A percentile compares a stretch with the other conserved stretches of the same genome.
Conservation (phyloP, 2,888 invertebrate genomes). For the Argyresthia albistria region DNA sequence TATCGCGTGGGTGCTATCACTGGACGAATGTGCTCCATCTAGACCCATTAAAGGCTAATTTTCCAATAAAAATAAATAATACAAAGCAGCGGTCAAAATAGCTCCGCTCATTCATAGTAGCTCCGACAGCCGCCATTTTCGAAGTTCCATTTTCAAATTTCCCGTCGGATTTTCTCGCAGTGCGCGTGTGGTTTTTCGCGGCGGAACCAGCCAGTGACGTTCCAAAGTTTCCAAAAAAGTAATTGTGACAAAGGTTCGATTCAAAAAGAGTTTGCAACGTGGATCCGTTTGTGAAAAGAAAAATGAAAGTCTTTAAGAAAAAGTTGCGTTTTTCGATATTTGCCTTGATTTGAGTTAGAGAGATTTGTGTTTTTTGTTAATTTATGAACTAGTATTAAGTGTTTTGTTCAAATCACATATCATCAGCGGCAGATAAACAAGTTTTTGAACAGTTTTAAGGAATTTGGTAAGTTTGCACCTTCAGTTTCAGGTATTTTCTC, state of each 20-base stretch:
- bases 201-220: too few relatives aligned
- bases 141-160: constrained; percentile 44
- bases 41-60: constrained; percentile 57
- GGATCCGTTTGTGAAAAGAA: constrained; percentile 59
- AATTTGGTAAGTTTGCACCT: too few relatives aligned
- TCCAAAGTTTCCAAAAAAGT: too few relatives aligned
- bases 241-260: constrained; percentile 3
- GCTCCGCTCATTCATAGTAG: constrained; percentile 32
- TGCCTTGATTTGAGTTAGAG: neutral
- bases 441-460: neutral
- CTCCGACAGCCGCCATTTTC: constrained; percentile 37
- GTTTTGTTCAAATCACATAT: constrained; percentile 22
- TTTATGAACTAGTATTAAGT: neutral
- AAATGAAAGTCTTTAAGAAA: constrained; percentile 67
- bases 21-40: constrained; percentile 27
- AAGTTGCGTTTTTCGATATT: constrained; percentile 61
- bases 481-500: too few relatives aligned
- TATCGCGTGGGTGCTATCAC: constrained; percentile 54
- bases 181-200: constrained; percentile 32
- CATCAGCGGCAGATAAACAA: constrained; percentile 22
- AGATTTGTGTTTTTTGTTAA: neutral
- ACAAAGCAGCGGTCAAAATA: constrained; percentile 52
- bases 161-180: constrained; percentile 33
- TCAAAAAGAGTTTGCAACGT: constrained; percentile 25
- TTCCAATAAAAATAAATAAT: constrained; percentile 67